A percentile compares a stretch with the other conserved stretches of the same genome.
Conservation (phyloP, 2,888 invertebrate species). For the Diadegma fenestrale region DNA sequence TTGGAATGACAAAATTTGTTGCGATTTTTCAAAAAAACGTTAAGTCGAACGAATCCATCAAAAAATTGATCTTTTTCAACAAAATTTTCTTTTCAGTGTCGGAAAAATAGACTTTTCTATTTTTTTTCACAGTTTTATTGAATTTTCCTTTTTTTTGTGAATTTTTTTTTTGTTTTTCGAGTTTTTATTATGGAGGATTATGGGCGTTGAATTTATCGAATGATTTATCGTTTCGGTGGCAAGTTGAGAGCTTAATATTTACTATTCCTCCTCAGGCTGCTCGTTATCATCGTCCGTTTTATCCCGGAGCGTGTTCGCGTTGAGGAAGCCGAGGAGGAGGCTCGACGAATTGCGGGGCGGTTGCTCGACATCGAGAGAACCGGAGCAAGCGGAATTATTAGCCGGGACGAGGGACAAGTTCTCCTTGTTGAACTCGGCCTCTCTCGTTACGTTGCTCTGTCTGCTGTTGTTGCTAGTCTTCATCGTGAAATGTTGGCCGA, state of each 20-base stretch:
- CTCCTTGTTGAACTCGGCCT: constrained; percentile 62
- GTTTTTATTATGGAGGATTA: neutral
- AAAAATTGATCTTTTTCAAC: no score
- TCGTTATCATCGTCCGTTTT: constrained; percentile 47
- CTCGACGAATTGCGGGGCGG: constrained; percentile 6
- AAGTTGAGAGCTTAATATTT: constrained; percentile 62
- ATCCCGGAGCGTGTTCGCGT: constrained; percentile 18
- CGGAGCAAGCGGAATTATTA: constrained; percentile 60
- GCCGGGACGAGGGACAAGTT: constrained; percentile 57
- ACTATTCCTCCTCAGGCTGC: constrained; percentile 73
- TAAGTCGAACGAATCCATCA: no score
- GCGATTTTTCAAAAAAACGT: no score
- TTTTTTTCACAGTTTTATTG: neutral
- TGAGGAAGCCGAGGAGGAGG: constrained; percentile 11
- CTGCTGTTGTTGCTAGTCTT: constrained; percentile 54
- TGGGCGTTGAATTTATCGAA: neutral
- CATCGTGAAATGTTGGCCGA: constrained; percentile 73
- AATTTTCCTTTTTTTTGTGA: neutral
- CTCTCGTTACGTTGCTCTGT: constrained; percentile 48
- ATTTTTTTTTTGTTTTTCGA: neutral
- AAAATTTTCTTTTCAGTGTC: no score
- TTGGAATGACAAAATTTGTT: no score
- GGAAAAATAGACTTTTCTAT: neutral
- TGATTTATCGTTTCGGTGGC: constrained; percentile 16
- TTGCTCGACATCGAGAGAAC: constrained; percentile 32